phyloP scores from a whole-genome alignment of 2,888 invertebrate genomes.

The Gymnosoma rotundatum region DNA sequence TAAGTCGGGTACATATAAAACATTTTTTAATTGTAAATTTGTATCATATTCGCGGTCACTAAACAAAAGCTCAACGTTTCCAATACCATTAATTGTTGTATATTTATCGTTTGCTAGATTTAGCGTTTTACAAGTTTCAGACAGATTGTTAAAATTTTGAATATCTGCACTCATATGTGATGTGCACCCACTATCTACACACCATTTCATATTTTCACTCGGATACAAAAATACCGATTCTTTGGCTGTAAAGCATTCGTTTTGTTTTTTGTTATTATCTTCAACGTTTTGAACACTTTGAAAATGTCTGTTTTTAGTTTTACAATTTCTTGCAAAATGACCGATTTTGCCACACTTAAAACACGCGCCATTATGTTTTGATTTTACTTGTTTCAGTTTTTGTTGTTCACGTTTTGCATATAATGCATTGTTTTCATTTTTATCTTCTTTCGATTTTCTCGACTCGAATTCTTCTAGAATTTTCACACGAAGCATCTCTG shows the following conservation, averaged over 20 bases:
- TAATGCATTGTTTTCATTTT: conserved; percentile 48
- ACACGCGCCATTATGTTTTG: no score
- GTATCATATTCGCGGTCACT: conserved; percentile 9
- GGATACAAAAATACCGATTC: conserved; percentile 14
- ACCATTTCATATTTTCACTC: conserved; percentile 5
- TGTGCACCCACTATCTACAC: conserved; percentile 31
- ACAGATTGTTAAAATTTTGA: neutral
- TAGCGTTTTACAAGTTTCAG: neutral
- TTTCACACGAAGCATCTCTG: conserved; percentile 68
- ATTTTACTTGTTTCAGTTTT: conserved; percentile 19
- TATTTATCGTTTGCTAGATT: conserved; percentile 3
- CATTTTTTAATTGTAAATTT: conserved; percentile 60
- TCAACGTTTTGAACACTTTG: conserved; percentile 8
- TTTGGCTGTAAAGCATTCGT: conserved; percentile 12
- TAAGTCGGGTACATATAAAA: conserved; percentile 42
- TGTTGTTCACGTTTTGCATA: conserved; percentile 38
- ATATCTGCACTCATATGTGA: conserved; percentile 1
- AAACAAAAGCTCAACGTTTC: conserved; percentile 44
- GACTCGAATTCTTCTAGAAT: conserved; percentile 67
- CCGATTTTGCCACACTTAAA: no score
- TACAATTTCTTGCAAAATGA: no score
- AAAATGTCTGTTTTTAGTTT: no score
- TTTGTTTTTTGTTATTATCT: conserved; percentile 3
- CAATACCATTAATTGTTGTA: conserved; percentile 30
- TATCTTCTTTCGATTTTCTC: conserved; percentile 45